Evolutionary conservation across 2,113 vertebrate genomes (phyloP).

Genomic region (Sigmodon hispidus): DNA sequence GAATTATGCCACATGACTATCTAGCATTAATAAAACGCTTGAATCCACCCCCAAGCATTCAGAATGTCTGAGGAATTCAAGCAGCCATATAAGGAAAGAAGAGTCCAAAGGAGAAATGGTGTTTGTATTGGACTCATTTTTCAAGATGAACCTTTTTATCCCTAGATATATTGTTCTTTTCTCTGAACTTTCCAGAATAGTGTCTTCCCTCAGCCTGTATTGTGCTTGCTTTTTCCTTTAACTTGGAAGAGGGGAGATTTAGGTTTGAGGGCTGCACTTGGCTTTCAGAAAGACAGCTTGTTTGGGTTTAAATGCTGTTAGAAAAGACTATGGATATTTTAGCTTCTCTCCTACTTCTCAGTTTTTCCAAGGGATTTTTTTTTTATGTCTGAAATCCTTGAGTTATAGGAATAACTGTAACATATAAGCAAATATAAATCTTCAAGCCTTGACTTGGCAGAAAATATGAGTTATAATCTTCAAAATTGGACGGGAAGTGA

Average conservation of each 20-base stretch:
- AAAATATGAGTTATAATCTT: not conserved
- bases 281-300: constrained; percentile 38
- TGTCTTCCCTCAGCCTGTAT: not conserved
- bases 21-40: constrained; percentile 19
- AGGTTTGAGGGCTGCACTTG: constrained; percentile 12
- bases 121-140: not conserved
- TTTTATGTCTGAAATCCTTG: constrained; percentile 50
- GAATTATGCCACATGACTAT: not conserved
- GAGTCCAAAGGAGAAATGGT: not conserved
- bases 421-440: constrained; percentile 24
- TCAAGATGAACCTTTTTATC: constrained; percentile 7
- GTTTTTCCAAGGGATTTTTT: constrained; percentile 40
- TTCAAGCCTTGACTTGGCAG: constrained; percentile 24
- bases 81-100: constrained; percentile 3
- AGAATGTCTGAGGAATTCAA: not conserved
- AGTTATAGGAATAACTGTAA: constrained; percentile 52
- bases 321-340: constrained; percentile 30
- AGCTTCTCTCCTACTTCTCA: constrained; percentile 1
- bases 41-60: not conserved
- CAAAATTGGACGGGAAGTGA: not conserved
- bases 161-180: not conserved
- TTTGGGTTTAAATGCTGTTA: constrained; percentile 44
- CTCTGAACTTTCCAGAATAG: not conserved
- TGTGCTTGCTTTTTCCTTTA: not conserved
- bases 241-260: constrained; percentile 28